Conservation (phyloP, 2,797 vertebrate species). For the Crypturellus tataupa region DNA sequence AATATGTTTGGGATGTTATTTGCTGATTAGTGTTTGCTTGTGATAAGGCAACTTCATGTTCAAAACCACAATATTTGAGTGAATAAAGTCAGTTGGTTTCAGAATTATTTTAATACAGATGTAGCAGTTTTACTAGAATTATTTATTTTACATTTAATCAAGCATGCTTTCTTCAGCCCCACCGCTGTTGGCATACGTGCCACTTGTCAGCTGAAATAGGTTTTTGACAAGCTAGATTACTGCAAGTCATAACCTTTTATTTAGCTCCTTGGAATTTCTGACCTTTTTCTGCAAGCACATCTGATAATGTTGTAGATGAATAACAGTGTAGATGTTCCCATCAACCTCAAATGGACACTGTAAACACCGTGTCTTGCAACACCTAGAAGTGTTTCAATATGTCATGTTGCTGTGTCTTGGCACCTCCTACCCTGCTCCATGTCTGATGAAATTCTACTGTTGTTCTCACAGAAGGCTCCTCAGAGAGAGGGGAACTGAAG, state of each 20-base stretch:
- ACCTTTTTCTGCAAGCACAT: conserved; percentile 8
- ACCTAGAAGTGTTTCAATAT: neutral
- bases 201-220: conserved; percentile 12
- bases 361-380: neutral
- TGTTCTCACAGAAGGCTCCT: neutral
- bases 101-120: conserved; percentile 14
- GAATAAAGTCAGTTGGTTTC: conserved; percentile 65
- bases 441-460: neutral
- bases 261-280: conserved; percentile 7
- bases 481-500: neutral
- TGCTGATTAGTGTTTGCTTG: neutral
- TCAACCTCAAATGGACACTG: neutral
- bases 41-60: conserved; percentile 40
- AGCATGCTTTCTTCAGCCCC: neutral
- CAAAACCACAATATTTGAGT: conserved; percentile 39
- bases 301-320: conserved; percentile 28
- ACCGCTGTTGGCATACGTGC: neutral
- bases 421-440: neutral
- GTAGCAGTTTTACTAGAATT: conserved; percentile 1
- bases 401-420: neutral
- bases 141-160: conserved; percentile 34
- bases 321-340: neutral
- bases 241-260: neutral
- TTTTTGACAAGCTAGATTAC: neutral
- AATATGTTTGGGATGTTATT: neutral